Conservation (phyloP, 2,888 invertebrate species). For the Drosophila mercatorum region DNA sequence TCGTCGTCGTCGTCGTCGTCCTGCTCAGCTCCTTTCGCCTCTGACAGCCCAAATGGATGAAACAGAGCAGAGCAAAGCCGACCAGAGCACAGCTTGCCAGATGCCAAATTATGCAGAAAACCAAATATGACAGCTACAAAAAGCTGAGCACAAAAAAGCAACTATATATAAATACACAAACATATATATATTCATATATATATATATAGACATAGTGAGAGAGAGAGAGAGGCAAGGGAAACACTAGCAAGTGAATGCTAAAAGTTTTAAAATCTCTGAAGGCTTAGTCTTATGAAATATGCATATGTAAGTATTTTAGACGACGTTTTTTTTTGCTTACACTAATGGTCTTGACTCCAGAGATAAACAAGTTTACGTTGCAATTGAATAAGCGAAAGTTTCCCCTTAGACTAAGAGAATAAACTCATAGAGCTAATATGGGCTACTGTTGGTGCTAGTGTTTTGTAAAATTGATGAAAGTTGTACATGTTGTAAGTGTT, state of each 20-base stretch:
- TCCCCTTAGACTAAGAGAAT: neutral
- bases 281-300: constrained; percentile 33
- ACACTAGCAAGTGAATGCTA: constrained; percentile 39
- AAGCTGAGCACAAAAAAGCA: constrained; percentile 16
- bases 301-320: constrained; percentile 47
- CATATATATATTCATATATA: neutral
- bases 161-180: constrained; percentile 8
- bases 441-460: neutral
- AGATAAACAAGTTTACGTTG: constrained; percentile 25
- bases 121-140: constrained; percentile 56
- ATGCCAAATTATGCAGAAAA: constrained; percentile 72
- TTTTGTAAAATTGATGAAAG: neutral
- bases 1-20: constrained; percentile 20
- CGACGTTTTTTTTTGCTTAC: constrained; percentile 13
- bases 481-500: neutral
- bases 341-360: constrained; percentile 40
- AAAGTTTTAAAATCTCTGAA: constrained; percentile 31
- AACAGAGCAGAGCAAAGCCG: constrained; percentile 4
- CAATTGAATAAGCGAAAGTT: constrained; percentile 36
- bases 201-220: neutral
- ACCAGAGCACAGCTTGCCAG: constrained; percentile 28
- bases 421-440: neutral
- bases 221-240: neutral
- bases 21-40: constrained; percentile 3
- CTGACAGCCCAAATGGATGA: constrained; percentile 21